phyloP scores from a whole-genome alignment of 1,140 invertebrate genomes.

The Hypothenemus hampei region DNA sequence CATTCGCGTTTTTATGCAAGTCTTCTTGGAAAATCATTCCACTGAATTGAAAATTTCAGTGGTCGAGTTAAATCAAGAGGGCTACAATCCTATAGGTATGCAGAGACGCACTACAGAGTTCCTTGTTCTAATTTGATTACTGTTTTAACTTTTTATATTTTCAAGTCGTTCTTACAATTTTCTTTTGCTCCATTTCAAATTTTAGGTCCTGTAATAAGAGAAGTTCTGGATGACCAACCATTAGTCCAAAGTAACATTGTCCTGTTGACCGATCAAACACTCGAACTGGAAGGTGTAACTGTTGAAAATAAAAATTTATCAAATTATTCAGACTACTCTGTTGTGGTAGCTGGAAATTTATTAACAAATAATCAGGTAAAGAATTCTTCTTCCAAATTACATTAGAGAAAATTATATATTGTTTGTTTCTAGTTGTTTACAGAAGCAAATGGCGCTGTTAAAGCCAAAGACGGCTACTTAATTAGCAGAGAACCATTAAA shows the following conservation, averaged over 20 bases:
- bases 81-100: background rate
- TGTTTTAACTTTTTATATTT: background rate
- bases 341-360: conserved; percentile 52
- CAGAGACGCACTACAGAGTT: background rate
- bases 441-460: conserved; percentile 43
- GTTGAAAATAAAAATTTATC: conserved; percentile 58
- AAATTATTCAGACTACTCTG: conserved; percentile 52
- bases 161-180: background rate
- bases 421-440: too few species aligned
- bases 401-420: too few species aligned
- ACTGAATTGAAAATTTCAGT: conserved; percentile 64
- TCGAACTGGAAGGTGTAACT: conserved; percentile 52
- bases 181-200: too few species aligned
- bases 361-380: conserved; percentile 33
- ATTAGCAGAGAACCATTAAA: conserved; percentile 48
- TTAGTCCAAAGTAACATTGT: conserved; percentile 57
- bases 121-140: background rate
- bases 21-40: conserved; percentile 74
- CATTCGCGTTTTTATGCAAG: conserved; percentile 58
- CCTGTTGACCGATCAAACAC: conserved; percentile 47
- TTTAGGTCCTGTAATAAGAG: conserved; percentile 51
- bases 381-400: too few species aligned
- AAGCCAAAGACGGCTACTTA: conserved; percentile 50
- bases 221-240: conserved; percentile 53
- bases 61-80: conserved; percentile 58